Evolutionary conservation across 2,113 vertebrate species (phyloP).

Genomic region (Pipra filicauda): DNA sequence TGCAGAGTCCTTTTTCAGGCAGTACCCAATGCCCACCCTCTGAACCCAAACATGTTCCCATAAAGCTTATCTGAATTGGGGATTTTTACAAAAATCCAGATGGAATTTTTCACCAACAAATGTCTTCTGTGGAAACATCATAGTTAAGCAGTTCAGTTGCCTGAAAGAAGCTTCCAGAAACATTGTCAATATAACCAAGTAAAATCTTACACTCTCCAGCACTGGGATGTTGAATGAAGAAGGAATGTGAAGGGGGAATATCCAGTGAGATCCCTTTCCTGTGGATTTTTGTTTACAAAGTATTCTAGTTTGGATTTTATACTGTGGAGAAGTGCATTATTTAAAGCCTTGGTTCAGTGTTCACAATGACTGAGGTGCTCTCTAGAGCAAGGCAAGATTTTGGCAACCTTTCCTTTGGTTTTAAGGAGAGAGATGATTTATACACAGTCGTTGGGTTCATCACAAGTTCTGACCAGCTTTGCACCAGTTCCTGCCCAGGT

Average conservation of each 20-base stretch:
- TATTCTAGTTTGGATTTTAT: neutral
- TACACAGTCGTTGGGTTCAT: neutral
- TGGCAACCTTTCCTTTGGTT: neutral
- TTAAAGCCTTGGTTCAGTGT: neutral
- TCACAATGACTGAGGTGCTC: neutral
- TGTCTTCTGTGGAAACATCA: neutral
- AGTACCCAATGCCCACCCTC: neutral
- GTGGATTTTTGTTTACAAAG: neutral
- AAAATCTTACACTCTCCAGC: neutral
- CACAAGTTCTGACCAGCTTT: neutral
- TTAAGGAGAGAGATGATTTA: neutral
- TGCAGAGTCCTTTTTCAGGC: neutral
- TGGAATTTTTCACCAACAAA: neutral
- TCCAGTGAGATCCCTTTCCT: neutral
- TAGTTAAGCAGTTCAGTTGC: neutral
- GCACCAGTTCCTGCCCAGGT: neutral
- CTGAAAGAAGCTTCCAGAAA: neutral
- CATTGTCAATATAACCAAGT: neutral
- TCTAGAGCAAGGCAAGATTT: neutral
- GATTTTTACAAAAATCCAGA: neutral
- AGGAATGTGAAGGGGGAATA: neutral
- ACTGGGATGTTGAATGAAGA: neutral
- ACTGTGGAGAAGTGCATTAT: neutral
- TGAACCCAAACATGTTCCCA: neutral
- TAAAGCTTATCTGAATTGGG: rapidly evolving